Conservation (phyloP, 2,113 vertebrate species). For the Bos javanicus region DNA sequence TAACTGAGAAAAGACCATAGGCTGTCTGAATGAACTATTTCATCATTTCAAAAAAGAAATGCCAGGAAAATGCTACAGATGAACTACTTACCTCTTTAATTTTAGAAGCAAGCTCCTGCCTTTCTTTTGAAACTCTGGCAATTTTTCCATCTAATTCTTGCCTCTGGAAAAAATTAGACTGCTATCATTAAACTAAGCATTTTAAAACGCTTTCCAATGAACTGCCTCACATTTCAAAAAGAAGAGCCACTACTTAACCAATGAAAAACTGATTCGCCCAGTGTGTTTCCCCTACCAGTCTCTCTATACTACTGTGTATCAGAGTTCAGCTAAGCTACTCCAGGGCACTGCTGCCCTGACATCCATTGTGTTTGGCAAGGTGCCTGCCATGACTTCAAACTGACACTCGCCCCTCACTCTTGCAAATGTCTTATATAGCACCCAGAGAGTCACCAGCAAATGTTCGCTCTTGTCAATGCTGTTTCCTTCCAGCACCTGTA, state of each 20-base stretch:
- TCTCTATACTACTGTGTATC: neutral
- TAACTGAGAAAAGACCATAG: neutral
- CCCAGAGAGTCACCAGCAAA: neutral
- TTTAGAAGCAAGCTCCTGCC: conserved; percentile 82
- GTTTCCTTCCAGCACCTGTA: neutral
- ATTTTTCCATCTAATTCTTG: conserved; percentile 80
- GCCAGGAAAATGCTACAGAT: neutral
- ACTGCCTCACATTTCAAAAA: neutral
- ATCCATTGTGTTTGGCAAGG: rapidly evolving
- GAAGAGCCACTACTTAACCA: neutral
- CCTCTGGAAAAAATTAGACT: conserved; percentile 73
- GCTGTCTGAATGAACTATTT: neutral
- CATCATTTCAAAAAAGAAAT: neutral
- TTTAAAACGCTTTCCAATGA: neutral
- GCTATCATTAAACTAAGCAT: neutral
- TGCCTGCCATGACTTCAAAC: neutral
- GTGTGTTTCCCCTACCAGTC: neutral
- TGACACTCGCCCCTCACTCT: rapidly evolving
- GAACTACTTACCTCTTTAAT: conserved; percentile 82
- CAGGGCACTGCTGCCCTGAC: neutral
- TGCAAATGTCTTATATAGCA: neutral
- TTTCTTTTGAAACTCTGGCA: conserved; percentile 79
- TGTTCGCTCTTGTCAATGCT: neutral
- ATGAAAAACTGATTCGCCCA: neutral
- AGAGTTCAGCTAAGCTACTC: neutral